Base-by-base conservation (phyloP, 1,140 invertebrate species). In the Drosophila eugracilis region DNA sequence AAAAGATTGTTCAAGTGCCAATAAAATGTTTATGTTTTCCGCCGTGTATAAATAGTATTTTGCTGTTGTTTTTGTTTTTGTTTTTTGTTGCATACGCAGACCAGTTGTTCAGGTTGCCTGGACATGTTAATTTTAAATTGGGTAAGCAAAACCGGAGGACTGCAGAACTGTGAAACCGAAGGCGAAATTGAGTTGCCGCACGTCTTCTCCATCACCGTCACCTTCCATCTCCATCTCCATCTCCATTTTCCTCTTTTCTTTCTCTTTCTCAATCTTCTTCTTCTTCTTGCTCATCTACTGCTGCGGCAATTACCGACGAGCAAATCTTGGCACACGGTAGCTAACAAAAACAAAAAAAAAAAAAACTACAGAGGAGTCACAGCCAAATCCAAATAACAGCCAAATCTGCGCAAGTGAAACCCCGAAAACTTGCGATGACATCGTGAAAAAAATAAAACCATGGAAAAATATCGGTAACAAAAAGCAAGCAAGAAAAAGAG, bases 81-180 rank as follows among this genome's bases (percentile, higher is more conserved):
- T n/a, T 32, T 30, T 12, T 66, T 66, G 32, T 42, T 67, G 44
- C 62, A 69, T 69, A 69, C 67, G 65, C 37, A 42, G 44, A 71
- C 53, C 67, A 72, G 52, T 71, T 72, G 69, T 45, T 72, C 44
- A 72, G 54, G 69, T 72, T 72, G 67, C 53, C 65, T 75, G 81
- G 67, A 86, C 83, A 86, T 81, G 83, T 77, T 86, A 86, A 88
- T 86, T 86, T 86, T 86, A 85, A 86, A 86, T 86, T 86, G 81
- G 81, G 75, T 72, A 78, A 58, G 71, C 63, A 65, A 55, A 55
- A 42, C 41, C 42, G 39, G 63, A 67, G 49, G 41, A 48, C 63
- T 66, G 63, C 49, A 63, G 63, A 62, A 24, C 53, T 54, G 67
- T 48, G 45, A 55, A 21, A 53, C 75, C 39, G 77, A 79, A 60